Base-by-base conservation (phyloP, 2,888 invertebrate genomes). In the Caenorhabditis sinica region DNA sequence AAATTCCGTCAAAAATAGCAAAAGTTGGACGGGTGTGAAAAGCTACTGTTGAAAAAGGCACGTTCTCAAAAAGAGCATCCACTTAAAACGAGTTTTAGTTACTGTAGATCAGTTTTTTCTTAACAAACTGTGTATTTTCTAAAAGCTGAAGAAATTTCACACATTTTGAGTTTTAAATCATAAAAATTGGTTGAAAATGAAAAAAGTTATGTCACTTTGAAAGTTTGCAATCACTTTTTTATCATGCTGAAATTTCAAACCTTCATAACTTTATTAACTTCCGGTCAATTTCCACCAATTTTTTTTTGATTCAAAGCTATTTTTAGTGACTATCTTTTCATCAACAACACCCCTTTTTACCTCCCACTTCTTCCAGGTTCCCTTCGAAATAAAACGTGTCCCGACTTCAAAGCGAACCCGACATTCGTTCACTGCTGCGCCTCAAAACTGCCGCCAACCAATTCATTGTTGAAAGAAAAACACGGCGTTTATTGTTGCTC, bases 401-500 rank as follows among this genome's bases (percentile, higher is more conserved):
- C 88, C 13, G 88, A 83, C 61, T 88, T 88, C 86, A 88, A 88
- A 74, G 86, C 87, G 4, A 74, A 84, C 66, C 86, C 87, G 36
- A 74, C 79, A n/a, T 82, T 75, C 51, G 63, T 75, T 4, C 80
- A 81, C 45, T 88, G 88, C 53, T 88, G 88, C 51, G 73, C 82
- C 20, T 88, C 88, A 6, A 88, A 88, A 71, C 69, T 88, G 30
- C 88, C 86, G 36, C 81, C 84, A 17, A 84, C 86, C 49, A 87
- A 82, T 65, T 36, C 76, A 0, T 36, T 79, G 58, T 66, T 81
- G 20, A 83, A 83, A 71, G 86, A 86, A 58, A 83, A 77, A 51
- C 86, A 88, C 61, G 85, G 88, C 58, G 73, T 86, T 20, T 88
- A 86, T 68, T 88, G 88, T 51, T 88, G 88, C 61, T 82, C 86